phyloP scores from a whole-genome alignment of 2,797 vertebrate species.

The Corythornis leucogaster region DNA sequence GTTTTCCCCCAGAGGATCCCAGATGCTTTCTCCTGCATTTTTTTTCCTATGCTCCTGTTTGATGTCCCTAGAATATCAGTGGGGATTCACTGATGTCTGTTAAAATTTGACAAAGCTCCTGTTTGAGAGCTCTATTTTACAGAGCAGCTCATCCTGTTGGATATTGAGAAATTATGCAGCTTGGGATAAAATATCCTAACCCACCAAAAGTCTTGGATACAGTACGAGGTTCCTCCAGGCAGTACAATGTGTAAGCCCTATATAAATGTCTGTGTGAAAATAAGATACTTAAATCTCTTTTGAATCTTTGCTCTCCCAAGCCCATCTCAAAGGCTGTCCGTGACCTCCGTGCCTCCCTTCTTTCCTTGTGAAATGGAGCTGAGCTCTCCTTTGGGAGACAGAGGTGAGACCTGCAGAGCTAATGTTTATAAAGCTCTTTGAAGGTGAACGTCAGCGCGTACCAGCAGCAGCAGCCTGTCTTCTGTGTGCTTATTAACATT shows the following conservation, averaged over 20 bases:
- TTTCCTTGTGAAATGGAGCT: accelerated
- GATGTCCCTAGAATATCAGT: neutral
- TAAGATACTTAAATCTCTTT: neutral
- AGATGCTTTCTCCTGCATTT: neutral
- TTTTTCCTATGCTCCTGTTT: neutral
- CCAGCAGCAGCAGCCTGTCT: slow-evolving; percentile 9
- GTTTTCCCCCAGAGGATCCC: neutral
- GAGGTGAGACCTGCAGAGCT: neutral
- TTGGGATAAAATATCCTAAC: neutral
- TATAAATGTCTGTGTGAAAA: neutral
- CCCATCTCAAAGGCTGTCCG: neutral
- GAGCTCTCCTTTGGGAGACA: neutral
- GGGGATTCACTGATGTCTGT: neutral
- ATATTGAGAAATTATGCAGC: neutral
- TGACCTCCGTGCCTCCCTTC: neutral
- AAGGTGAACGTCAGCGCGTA: neutral
- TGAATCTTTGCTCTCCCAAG: neutral
- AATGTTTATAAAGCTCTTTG: neutral
- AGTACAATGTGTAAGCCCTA: neutral
- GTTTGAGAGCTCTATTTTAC: neutral
- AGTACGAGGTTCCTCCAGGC: neutral
- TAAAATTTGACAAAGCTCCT: slow-evolving; percentile 17
- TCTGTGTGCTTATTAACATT: neutral
- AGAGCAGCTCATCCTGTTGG: neutral
- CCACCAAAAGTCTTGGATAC: neutral